Evolutionary conservation across 2,113 vertebrate genomes (phyloP).

Genomic region (Chelonoidis abingdonii): DNA sequence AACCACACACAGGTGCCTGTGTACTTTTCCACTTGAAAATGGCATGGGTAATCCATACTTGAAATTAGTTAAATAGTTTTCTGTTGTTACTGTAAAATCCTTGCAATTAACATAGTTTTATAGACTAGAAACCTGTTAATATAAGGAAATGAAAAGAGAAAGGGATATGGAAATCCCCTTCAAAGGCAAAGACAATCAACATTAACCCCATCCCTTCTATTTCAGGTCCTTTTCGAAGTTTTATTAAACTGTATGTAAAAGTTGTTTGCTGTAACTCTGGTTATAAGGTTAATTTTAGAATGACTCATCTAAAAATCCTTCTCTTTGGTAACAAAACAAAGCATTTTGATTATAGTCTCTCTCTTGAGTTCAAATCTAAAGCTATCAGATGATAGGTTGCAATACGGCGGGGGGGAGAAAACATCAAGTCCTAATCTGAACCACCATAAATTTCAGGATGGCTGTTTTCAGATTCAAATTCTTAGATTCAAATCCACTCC

Average conservation of each 20-base stretch:
- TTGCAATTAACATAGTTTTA: neutral
- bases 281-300: neutral
- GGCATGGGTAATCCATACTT: neutral
- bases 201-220: neutral
- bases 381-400: neutral
- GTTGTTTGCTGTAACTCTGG: neutral
- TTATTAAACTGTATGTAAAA: neutral
- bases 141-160: neutral
- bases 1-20: neutral
- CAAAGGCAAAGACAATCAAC: neutral
- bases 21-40: neutral
- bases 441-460: neutral
- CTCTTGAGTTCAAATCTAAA: neutral
- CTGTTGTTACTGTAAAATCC: neutral
- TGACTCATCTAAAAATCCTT: neutral
- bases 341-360: neutral
- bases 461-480: neutral
- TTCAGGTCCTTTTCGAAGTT: neutral
- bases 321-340: neutral
- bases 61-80: neutral
- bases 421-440: neutral
- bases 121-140: neutral
- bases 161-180: neutral
- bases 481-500: neutral
- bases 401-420: neutral